Evolutionary conservation across 2,113 vertebrate genomes (phyloP).

Genomic region (Tiliqua scincoides): DNA sequence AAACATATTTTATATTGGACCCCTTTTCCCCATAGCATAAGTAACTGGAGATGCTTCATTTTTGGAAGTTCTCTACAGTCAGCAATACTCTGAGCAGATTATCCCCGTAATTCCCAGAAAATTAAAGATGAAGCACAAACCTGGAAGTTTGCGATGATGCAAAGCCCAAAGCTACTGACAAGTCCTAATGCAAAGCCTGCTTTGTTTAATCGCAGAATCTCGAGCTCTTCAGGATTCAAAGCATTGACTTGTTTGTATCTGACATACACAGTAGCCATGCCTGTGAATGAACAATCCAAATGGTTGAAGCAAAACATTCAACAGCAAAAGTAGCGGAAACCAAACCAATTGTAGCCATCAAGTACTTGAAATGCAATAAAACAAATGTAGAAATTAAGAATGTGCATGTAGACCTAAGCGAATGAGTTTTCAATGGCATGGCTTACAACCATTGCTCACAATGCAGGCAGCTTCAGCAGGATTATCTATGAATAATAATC

Average conservation of each 20-base stretch:
- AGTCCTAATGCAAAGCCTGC: slow-evolving; percentile 81
- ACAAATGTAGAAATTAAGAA: not conserved
- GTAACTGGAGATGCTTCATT: not conserved
- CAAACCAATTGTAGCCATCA: not conserved
- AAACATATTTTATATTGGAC: not conserved
- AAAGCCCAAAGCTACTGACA: slow-evolving; percentile 90
- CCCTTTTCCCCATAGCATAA: not conserved
- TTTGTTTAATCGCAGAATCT: slow-evolving; percentile 76
- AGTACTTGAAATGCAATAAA: not conserved
- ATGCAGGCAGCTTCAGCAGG: not conserved
- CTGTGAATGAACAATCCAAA: slow-evolving; percentile 68
- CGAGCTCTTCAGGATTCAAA: slow-evolving; percentile 71
- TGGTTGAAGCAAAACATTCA: not conserved
- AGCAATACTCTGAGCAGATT: not conserved
- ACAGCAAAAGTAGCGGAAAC: not conserved
- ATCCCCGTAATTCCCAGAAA: not conserved
- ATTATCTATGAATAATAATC: not conserved
- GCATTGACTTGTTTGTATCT: slow-evolving; percentile 89
- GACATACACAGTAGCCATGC: slow-evolving; percentile 87
- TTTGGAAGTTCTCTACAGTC: not conserved
- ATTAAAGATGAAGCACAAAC: slow-evolving; percentile 66
- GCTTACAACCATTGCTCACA: slow-evolving; percentile 11
- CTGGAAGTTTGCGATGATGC: slow-evolving; percentile 91
- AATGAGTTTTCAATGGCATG: not conserved
- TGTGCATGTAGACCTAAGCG: not conserved